Evolutionary conservation across 2,888 invertebrate genomes (phyloP), one percentile per base, ranked within the genome.

Genomic region (Mythimna vitellina): DNA sequence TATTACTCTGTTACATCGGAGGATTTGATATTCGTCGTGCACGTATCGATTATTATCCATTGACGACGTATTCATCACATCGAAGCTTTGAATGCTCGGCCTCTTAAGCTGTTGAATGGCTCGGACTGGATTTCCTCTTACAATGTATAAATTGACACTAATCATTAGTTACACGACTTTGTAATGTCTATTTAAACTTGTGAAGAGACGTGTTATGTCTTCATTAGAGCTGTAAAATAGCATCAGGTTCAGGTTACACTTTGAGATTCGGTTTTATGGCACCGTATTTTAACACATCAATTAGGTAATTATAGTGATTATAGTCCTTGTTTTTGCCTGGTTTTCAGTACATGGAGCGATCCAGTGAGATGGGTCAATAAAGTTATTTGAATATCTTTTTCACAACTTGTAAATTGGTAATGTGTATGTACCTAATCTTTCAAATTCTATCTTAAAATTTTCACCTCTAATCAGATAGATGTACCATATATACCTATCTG

Each of bases 61-160:
- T 89, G 88, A 88, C 82, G 82, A 84, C 81, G 86, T 86, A 88
- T 89, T 89, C 87, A 89, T 87, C 87, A 87, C 81, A 82, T 78
- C 75, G 66, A 49, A 54, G 22, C 84, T 84, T 82, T 83, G 73
- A 80, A 82, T 81, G 73, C 73, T 68, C 66, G 76, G 81, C 81
- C 79, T 83, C 73, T 73, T 78, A 73, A 80, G 77, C 58, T 78
- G 76, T 81, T 89, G 88, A 86, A 90, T 89, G 71, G 64, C 57
- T 69, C 73, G 76, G 76, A 84, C 84, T 86, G 80, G 78, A 82
- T 86, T 77, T 78, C 70, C 72, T 81, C 83, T 87, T 86, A 89
- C 87, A 89, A 90, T 86, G 82, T 82, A 78, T 87, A 88, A 89
- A 91, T 89, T 88, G 92, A 90, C 92, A 88, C 88, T 90, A 90